phyloP scores from a whole-genome alignment of 1,140 invertebrate genomes.

The Drosophila nigromelanica region DNA sequence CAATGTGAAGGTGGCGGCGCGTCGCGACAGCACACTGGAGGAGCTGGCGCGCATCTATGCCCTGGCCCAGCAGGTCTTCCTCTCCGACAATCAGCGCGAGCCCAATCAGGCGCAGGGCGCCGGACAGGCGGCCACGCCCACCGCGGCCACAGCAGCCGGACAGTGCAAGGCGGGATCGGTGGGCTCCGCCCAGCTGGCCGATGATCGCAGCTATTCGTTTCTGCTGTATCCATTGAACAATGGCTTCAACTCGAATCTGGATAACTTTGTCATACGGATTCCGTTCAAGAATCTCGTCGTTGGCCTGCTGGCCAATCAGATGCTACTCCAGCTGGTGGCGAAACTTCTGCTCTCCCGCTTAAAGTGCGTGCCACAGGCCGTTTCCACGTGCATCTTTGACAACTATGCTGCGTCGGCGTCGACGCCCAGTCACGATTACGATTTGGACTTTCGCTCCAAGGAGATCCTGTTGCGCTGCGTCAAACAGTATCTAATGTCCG shows the following conservation, averaged over 20 bases:
- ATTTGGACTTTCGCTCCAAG: constrained; percentile 85
- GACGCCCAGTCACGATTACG: constrained; percentile 85
- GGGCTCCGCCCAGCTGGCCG: constrained; percentile 84
- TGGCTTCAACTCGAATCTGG: constrained; percentile 89
- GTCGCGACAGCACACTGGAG: constrained; percentile 91
- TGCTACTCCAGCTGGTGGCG: constrained; percentile 95
- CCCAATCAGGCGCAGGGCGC: constrained; percentile 31
- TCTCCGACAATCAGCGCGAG: constrained; percentile 85
- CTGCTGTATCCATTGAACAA: constrained; percentile 93
- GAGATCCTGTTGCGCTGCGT: constrained; percentile 89
- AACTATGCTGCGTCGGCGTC: constrained; percentile 83
- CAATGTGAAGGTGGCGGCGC: constrained; percentile 95
- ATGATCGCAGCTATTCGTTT: constrained; percentile 95
- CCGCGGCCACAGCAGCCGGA: constrained; percentile 15
- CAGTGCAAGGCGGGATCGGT: constrained; percentile 1
- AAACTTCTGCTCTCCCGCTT: constrained; percentile 90
- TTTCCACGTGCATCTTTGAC: constrained; percentile 83
- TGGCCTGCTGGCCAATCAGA: constrained; percentile 94
- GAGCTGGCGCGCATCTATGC: constrained; percentile 93
- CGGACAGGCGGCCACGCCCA: constrained; percentile 25
- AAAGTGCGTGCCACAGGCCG: constrained; percentile 79
- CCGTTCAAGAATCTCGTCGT: constrained; percentile 94
- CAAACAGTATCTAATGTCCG: constrained; percentile 91
- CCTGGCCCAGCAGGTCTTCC: constrained; percentile 92
- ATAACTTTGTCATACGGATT: constrained; percentile 92